These are phyloP conservation scores for Lamproptera curius DNA, from an alignment of 2,888 invertebrate species.

Conservation along the genomic window DNA sequence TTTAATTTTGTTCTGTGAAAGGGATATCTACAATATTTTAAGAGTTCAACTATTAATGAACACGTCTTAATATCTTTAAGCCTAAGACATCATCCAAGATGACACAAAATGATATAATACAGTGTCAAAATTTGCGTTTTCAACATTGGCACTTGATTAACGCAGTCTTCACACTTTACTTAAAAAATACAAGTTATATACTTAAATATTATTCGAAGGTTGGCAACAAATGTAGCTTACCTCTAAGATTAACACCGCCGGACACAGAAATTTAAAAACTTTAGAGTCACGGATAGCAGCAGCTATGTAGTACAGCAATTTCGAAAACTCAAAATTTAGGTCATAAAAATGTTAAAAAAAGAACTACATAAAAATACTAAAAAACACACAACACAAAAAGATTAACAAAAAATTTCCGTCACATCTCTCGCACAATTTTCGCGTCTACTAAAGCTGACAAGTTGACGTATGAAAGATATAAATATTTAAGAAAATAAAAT, in stretches of 20 bases:
- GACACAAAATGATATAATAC: too few relatives aligned
- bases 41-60: too few relatives aligned
- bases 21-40: too few relatives aligned
- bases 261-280: neutral
- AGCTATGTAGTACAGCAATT: slow-evolving; percentile 23
- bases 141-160: too few relatives aligned
- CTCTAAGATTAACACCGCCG: neutral
- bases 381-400: slow-evolving; percentile 76
- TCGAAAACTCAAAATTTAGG: slow-evolving; percentile 67
- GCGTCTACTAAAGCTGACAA: slow-evolving; percentile 44
- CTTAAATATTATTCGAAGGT: neutral
- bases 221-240: slow-evolving; percentile 1
- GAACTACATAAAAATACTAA: slow-evolving; percentile 72
- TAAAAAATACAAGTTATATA: too few relatives aligned
- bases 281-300: slow-evolving; percentile 45
- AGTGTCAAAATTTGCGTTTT: too few relatives aligned
- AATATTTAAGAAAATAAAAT: neutral
- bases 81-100: too few relatives aligned
- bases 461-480: slow-evolving; percentile 7
- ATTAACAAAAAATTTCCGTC: slow-evolving; percentile 68
- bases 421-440: slow-evolving; percentile 67
- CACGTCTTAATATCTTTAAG: too few relatives aligned
- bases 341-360: slow-evolving; percentile 54
- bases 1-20: too few relatives aligned
- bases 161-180: too few relatives aligned